A percentile compares a stretch with the other conserved stretches of the same genome.
Evolutionary conservation across 2,797 vertebrate species (phyloP).

Genomic region (Microtus agrestis): DNA sequence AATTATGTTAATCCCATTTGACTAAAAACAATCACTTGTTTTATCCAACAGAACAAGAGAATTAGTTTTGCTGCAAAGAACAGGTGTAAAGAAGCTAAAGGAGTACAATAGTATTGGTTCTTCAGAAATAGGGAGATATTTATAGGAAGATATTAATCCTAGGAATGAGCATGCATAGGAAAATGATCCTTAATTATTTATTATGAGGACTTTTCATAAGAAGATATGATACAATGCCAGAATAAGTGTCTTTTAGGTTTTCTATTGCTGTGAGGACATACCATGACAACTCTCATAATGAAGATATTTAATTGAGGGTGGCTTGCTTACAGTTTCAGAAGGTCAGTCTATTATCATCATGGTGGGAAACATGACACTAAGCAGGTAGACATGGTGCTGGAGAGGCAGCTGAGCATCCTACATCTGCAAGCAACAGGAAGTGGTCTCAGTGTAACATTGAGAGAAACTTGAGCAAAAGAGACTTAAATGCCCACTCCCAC

Average conservation of each 20-base stretch:
- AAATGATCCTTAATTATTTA: neutral
- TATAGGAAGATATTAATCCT: neutral
- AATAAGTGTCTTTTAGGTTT: neutral
- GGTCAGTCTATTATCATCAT: neutral
- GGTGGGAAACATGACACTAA: neutral
- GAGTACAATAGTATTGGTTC: neutral
- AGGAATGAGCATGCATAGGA: neutral
- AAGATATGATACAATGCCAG: neutral
- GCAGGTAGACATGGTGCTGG: neutral
- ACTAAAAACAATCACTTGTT: neutral
- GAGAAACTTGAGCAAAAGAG: neutral
- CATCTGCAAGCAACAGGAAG: neutral
- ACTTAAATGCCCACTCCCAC: neutral
- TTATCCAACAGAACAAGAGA: neutral
- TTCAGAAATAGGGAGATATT: neutral
- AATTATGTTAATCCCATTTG: neutral
- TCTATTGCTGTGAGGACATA: neutral
- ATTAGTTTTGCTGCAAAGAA: neutral
- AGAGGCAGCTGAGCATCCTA: neutral
- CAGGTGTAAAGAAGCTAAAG: neutral
- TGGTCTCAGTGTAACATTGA: neutral
- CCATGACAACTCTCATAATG: neutral
- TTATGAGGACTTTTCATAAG: neutral
- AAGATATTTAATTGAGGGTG: neutral
- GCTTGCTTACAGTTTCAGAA: neutral